Base-by-base conservation (phyloP, 2,797 vertebrate genomes). In the Sparidentex hasta region DNA sequence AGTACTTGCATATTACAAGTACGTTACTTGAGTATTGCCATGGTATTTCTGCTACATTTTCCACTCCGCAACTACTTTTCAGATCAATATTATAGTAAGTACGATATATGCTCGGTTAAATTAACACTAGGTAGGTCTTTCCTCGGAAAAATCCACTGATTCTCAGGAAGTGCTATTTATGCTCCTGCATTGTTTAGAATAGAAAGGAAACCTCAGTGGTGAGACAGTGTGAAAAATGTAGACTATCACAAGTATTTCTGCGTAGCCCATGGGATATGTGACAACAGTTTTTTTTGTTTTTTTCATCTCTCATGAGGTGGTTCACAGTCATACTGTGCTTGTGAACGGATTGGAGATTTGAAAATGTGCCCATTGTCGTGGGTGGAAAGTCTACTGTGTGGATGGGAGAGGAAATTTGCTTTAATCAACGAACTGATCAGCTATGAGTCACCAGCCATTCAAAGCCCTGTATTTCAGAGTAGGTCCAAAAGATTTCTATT, bases 391-490 rank as follows among this genome's bases (percentile, higher is more conserved):
- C 71, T 18, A 11, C 61, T 44, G 55, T 25, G 48, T 67, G 72
- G 76, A 72, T 33, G 5, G 73, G 48, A 23, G 14, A 74, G 76
- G 76, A 81, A 89, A 75, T 46, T 23, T 12, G 50, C 65, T 68
- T 71, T 58, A 65, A 77, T 77, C 66, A 74, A 18, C 74, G 7
- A 57, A 80, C 54, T 82, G 80, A 90, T 82, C 76, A 65, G 78
- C 47, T 46, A 58, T 92, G 83, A 88, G 51, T 84, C 79, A 83
- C 29, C 47, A 50, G 59, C 56, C 59, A 78, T 84, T 89, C 80
- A 80, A 78, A 86, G 77, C 5, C 23, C 20, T 18, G 41, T 12
- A 18, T 83, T 56, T 43, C 46, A 66, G 54, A 63, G 21, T n/a
- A 5, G 2, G 25, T 69, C 25, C 33, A 44, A 13, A 44, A 23